Evolutionary conservation across 1,140 invertebrate genomes (phyloP).

Genomic region (Tetramorium alpestre): DNA sequence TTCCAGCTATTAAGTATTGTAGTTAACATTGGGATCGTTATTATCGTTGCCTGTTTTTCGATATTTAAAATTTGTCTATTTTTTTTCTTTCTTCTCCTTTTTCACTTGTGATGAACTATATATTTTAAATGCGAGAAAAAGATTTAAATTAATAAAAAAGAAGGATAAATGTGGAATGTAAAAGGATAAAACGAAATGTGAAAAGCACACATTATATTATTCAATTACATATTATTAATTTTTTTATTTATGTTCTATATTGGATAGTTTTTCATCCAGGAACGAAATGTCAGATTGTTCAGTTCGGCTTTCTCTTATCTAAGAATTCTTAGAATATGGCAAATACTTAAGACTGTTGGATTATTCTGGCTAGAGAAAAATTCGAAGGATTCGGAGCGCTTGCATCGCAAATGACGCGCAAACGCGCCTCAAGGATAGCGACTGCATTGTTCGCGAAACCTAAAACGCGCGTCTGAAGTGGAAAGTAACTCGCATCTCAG

Average conservation of each 20-base stretch:
- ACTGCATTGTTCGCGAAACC: constrained; percentile 37
- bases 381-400: constrained; percentile 25
- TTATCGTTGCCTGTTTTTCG: neutral
- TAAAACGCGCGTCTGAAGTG: constrained; percentile 40
- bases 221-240: neutral
- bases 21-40: neutral
- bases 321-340: constrained; percentile 4
- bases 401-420: constrained; percentile 7
- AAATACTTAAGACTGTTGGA: constrained; percentile 5
- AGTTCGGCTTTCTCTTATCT: neutral
- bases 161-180: neutral
- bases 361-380: constrained; percentile 3
- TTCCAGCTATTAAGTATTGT: neutral
- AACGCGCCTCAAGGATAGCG: neutral
- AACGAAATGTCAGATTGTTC: constrained; percentile 4
- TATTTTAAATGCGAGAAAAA: neutral
- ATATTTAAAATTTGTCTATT: neutral
- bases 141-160: neutral
- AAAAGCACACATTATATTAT: neutral
- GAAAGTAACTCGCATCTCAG: constrained; percentile 49
- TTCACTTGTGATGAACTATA: neutral
- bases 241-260: neutral
- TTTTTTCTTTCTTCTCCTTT: neutral
- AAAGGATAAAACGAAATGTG: too few species aligned
- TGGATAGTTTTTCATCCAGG: neutral